These are phyloP conservation scores for Tetramorium simillimum DNA, from an alignment of 1,140 invertebrate species.

Conservation along the genomic window DNA sequence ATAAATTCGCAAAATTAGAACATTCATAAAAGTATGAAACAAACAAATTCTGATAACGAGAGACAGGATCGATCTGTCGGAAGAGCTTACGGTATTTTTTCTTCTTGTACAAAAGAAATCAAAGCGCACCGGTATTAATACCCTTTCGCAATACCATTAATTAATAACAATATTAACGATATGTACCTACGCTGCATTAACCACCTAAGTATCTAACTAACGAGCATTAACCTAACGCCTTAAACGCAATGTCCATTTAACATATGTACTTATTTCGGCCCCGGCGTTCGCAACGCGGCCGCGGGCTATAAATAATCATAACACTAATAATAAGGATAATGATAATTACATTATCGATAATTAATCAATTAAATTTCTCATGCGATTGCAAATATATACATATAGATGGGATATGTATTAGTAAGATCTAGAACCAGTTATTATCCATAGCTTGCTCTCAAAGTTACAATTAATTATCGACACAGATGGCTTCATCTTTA, in stretches of 20 bases:
- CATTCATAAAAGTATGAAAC: background rate
- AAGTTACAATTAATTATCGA: constrained; percentile 76
- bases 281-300: constrained; percentile 68
- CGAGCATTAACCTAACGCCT: constrained; percentile 78
- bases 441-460: constrained; percentile 32
- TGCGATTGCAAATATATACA: constrained; percentile 84
- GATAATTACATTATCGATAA: constrained; percentile 80
- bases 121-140: constrained; percentile 77
- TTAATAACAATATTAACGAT: constrained; percentile 82
- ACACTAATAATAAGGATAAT: constrained; percentile 75
- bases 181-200: constrained; percentile 78
- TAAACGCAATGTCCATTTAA: constrained; percentile 78
- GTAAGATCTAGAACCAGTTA: constrained; percentile 66
- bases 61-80: background rate
- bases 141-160: constrained; percentile 78
- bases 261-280: constrained; percentile 62
- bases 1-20: background rate
- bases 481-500: constrained; percentile 78
- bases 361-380: constrained; percentile 77
- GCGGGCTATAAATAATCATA: constrained; percentile 73
- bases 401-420: constrained; percentile 84
- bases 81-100: background rate
- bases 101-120: constrained; percentile 69
- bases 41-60: background rate
- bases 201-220: constrained; percentile 74